A percentile compares a stretch with the other conserved stretches of the same genome.
Evolutionary conservation across 1,140 invertebrate genomes (phyloP).

Genomic region (Choristoneura fumiferana): DNA sequence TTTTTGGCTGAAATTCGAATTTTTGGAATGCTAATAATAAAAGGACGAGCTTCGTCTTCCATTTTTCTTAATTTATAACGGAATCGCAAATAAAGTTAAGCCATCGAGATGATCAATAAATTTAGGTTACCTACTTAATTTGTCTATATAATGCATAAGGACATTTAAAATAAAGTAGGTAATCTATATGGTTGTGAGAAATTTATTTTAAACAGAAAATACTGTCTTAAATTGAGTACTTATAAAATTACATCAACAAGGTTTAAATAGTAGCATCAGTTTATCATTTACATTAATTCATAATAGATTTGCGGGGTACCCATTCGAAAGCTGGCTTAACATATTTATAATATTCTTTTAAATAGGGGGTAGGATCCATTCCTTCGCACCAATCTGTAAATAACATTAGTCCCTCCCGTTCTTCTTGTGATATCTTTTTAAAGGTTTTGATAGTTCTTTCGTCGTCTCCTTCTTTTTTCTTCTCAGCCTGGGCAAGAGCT

Average conservation of each 20-base stretch:
- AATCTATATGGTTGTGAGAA: too few relatives aligned
- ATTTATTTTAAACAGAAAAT: neutral
- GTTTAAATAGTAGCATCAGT: too few relatives aligned
- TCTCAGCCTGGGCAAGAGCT: constrained; percentile 41
- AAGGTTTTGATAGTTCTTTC: constrained; percentile 32
- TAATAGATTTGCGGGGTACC: constrained; percentile 39
- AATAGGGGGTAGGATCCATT: constrained; percentile 59
- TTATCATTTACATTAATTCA: constrained; percentile 20
- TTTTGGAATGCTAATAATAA: constrained; percentile 37
- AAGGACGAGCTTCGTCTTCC: constrained; percentile 32
- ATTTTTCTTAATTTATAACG: constrained; percentile 25
- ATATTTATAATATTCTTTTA: constrained; percentile 59
- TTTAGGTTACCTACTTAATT: too few relatives aligned
- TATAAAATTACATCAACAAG: neutral
- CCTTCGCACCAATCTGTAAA: constrained; percentile 77
- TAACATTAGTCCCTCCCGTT: constrained; percentile 60
- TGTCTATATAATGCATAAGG: neutral
- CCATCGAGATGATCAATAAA: constrained; percentile 21
- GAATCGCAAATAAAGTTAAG: constrained; percentile 14
- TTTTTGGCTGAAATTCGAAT: constrained; percentile 22
- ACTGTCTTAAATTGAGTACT: neutral
- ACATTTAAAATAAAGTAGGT: too few relatives aligned
- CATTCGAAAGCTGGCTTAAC: constrained; percentile 59
- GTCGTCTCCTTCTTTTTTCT: constrained; percentile 39
- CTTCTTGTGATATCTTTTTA: constrained; percentile 57